phyloP scores from a whole-genome alignment of 2,888 invertebrate species.

The Merodon equestris region DNA sequence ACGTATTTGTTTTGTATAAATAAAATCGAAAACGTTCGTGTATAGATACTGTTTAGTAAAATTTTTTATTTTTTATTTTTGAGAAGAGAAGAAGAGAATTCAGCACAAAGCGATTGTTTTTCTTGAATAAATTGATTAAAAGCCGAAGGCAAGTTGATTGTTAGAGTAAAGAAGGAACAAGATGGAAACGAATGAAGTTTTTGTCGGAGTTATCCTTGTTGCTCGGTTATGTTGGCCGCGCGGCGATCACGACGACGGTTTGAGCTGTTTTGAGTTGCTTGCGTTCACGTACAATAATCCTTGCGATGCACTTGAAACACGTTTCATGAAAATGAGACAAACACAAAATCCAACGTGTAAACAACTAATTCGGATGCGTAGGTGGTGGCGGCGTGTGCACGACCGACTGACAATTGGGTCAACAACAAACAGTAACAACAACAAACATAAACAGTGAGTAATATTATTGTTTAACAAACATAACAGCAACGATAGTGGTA shows the following conservation, averaged over 20 bases:
- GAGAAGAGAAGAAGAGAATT: conserved; percentile 28
- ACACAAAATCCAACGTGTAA: neutral
- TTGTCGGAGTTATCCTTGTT: neutral
- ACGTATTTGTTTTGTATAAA: conserved; percentile 70
- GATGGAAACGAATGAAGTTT: neutral
- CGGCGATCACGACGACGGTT: too few species aligned
- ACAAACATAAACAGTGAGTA: conserved; percentile 11
- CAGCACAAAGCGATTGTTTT: conserved; percentile 65
- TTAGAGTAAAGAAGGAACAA: conserved; percentile 22
- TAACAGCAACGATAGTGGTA: conserved; percentile 6
- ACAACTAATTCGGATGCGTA: conserved; percentile 22
- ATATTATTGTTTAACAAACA: conserved; percentile 40
- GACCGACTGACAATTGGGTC: too few species aligned
- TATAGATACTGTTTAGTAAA: neutral
- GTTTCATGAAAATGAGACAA: too few species aligned
- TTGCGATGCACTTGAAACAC: conserved; percentile 1
- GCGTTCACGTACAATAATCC: neutral
- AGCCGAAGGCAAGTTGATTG: conserved; percentile 51
- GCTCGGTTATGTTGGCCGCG: neutral
- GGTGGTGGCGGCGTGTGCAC: neutral
- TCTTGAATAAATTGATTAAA: conserved; percentile 5
- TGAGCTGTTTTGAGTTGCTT: too few species aligned
- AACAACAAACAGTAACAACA: conserved; percentile 14
- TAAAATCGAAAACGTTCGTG: neutral
- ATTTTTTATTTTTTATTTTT: conserved; percentile 7